Conservation (phyloP, 2,113 vertebrate genomes). For the Gallinago media region DNA sequence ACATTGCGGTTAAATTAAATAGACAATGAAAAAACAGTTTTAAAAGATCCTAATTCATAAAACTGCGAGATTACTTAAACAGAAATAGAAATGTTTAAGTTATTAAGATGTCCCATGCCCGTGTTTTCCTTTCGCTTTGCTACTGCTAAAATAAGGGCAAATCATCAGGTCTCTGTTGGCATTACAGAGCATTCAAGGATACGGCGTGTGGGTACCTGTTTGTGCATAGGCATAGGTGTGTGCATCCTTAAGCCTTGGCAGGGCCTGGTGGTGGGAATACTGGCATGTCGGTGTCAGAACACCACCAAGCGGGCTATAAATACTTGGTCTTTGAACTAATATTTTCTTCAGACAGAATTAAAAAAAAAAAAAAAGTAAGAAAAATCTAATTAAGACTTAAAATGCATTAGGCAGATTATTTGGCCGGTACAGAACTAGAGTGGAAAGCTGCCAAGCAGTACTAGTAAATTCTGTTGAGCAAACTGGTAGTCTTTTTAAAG, state of each 20-base stretch:
- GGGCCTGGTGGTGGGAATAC: background rate
- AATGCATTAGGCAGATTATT: background rate
- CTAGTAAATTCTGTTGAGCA: background rate
- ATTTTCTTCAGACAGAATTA: background rate
- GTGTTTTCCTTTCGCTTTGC: background rate
- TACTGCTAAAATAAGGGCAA: background rate
- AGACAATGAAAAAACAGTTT: background rate
- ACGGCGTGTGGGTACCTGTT: fast-evolving
- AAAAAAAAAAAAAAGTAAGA: background rate
- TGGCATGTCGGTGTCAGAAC: background rate
- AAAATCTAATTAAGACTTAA: background rate
- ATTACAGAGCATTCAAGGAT: background rate
- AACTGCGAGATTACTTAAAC: background rate
- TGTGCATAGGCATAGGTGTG: fast-evolving
- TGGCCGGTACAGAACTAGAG: background rate
- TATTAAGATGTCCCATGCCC: background rate
- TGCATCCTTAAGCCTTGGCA: background rate
- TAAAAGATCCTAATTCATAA: background rate
- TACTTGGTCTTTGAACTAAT: background rate
- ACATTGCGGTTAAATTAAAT: background rate
- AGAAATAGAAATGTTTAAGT: background rate
- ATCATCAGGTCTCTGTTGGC: background rate
- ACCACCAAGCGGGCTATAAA: background rate
- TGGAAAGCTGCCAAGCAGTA: background rate
- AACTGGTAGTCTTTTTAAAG: background rate